phyloP scores from a whole-genome alignment of 2,888 invertebrate species.

The Thera britannica region DNA sequence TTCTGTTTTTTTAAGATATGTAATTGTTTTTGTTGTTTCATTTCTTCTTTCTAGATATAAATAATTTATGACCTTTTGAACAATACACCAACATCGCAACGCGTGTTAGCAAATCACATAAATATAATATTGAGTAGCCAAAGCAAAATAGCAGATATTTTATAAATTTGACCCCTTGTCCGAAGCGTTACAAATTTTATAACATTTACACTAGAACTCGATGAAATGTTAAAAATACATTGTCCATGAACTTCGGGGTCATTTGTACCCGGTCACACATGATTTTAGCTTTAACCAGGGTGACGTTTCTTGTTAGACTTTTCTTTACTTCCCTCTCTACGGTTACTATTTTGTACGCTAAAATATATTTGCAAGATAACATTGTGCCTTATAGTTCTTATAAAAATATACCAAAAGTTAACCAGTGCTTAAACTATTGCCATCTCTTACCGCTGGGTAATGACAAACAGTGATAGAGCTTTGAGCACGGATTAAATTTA shows the following conservation, averaged over 20 bases:
- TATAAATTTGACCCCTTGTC: slow-evolving; percentile 76
- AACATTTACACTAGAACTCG: slow-evolving; percentile 74
- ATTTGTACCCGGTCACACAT: slow-evolving; percentile 73
- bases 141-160: slow-evolving; percentile 60
- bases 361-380: too few species aligned
- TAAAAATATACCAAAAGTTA: too few species aligned
- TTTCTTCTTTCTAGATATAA: not conserved
- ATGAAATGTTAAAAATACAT: slow-evolving; percentile 78
- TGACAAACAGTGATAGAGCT: too few species aligned
- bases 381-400: too few species aligned
- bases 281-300: slow-evolving; percentile 63
- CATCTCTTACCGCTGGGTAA: too few species aligned
- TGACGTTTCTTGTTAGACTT: slow-evolving; percentile 13
- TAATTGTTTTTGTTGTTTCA: too few species aligned
- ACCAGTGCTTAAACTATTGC: too few species aligned
- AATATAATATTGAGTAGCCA: slow-evolving; percentile 65
- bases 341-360: too few species aligned
- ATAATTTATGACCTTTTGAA: slow-evolving; percentile 48
- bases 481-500: too few species aligned
- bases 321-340: not conserved
- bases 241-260: slow-evolving; percentile 77
- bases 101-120: slow-evolving; percentile 65
- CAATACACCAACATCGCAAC: slow-evolving; percentile 61
- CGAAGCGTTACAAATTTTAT: slow-evolving; percentile 73
- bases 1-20: too few species aligned